Evolutionary conservation across 1,140 invertebrate genomes (phyloP).

Genomic region (Diorhabda carinulata): DNA sequence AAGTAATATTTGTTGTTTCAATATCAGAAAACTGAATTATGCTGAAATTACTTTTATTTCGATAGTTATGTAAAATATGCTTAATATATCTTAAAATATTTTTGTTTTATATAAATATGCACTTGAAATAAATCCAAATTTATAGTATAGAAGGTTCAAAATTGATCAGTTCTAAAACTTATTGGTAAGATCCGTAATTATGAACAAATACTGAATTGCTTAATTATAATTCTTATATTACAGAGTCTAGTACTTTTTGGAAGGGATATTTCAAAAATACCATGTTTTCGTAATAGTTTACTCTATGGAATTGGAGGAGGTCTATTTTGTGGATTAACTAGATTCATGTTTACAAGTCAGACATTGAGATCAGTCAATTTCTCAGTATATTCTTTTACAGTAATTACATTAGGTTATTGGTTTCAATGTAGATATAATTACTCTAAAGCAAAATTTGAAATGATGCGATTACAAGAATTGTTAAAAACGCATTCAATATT

Average conservation of each 20-base stretch:
- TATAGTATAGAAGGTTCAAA: too few species aligned
- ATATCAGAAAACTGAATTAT: too few species aligned
- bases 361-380: constrained; percentile 49
- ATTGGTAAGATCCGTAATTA: too few species aligned
- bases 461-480: constrained; percentile 45
- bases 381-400: constrained; percentile 52
- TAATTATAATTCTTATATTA: constrained; percentile 18
- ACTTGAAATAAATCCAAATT: too few species aligned
- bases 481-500: constrained; percentile 44
- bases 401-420: constrained; percentile 56
- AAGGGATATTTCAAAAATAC: constrained; percentile 58
- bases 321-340: constrained; percentile 51
- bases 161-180: too few species aligned
- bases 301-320: constrained; percentile 58
- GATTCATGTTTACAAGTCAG: constrained; percentile 60
- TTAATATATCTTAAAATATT: too few species aligned
- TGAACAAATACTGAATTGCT: too few species aligned
- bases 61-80: too few species aligned
- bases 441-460: constrained; percentile 48
- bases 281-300: constrained; percentile 62
- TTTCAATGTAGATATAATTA: constrained; percentile 53
- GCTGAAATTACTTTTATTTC: too few species aligned
- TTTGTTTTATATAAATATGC: too few species aligned
- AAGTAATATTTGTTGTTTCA: too few species aligned
- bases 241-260: constrained; percentile 54